Evolutionary conservation across 2,888 invertebrate genomes (phyloP).

Genomic region (Epistrophella euchroma): DNA sequence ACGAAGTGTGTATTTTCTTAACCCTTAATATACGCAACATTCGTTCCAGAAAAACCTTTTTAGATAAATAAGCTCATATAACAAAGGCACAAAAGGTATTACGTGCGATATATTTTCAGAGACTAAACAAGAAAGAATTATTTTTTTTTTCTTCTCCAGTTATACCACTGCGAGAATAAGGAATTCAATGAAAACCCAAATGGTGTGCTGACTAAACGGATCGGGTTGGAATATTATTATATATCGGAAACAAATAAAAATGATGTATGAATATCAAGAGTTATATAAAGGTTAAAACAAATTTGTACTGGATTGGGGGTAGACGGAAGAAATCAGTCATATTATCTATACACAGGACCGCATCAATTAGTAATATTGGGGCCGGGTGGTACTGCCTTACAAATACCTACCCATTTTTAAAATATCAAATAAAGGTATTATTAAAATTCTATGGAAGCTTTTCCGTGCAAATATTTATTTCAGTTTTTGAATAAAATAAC

Average conservation of each 20-base stretch:
- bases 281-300: constrained; percentile 10
- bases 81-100: constrained; percentile 10
- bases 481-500: too few relatives aligned
- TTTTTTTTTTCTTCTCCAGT: background rate
- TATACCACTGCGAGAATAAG: background rate
- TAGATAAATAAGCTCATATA: constrained; percentile 3
- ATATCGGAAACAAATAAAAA: constrained; percentile 15
- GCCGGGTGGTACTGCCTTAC: too few relatives aligned
- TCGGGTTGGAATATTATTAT: background rate
- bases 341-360: background rate
- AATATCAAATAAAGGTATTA: too few relatives aligned
- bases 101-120: background rate
- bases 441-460: too few relatives aligned
- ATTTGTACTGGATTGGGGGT: background rate
- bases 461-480: too few relatives aligned
- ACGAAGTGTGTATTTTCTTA: constrained; percentile 13
- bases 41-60: background rate
- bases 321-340: background rate
- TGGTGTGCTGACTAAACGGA: constrained; percentile 41
- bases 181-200: constrained; percentile 20
- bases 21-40: constrained; percentile 1
- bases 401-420: too few relatives aligned
- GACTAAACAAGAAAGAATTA: constrained; percentile 17
- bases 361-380: background rate
- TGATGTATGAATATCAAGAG: constrained; percentile 34